Evolutionary conservation across 2,797 vertebrate genomes (phyloP), one percentile per base, ranked within the genome.

Genomic region (Schizopygopsis pylzovi): DNA sequence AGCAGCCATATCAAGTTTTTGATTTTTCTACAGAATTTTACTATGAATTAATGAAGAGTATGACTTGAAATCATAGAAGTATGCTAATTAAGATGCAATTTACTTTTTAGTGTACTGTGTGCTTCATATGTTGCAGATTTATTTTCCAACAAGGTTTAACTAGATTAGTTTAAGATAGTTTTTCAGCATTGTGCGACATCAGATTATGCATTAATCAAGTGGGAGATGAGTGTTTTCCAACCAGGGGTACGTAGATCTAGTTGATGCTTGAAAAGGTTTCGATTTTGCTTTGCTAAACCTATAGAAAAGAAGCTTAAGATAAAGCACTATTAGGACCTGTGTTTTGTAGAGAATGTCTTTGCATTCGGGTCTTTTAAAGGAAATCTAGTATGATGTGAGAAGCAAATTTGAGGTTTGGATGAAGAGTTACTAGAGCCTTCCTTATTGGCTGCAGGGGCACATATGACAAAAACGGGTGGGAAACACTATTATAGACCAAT

Each of bases 401-500:
- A 68, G 61, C 41, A 79, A 20, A 45, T 41, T 37, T 76, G 49
- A 56, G 37, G n/a, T 61, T 61, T 43, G 76, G 22, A 37, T 81
- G 18, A 68, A 81, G 61, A 81, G 28, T 18, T 49, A 15, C 25
- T 67, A 67, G 28, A 67, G 79, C 28, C 79, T 52, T 49, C 18
- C 63, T 47, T 49, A 52, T 68, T 22, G 45, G 28, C 79, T 49
- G 63, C 79, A 43, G 54, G 56, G 39, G 77, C 37, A 61, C 77
- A 37, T 49, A 39, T 68, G 79, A 67, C 33, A 39, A 54, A 76
- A 52, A 56, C 56, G 28, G 33, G 37, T 81, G 20, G 43, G 63
- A 68, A 68, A 52, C 79, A 52, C 79, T 13, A 22, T 85, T 72
- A 61, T 43, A 83, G 81, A 6, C 71, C 41, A 20, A 75, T 83